Percentiles rank a stretch among this genome's conserved stretches.
These are phyloP conservation scores for Chinchilla lanigera DNA, from an alignment of 2,113 vertebrate genomes.

Conservation along the genomic window DNA sequence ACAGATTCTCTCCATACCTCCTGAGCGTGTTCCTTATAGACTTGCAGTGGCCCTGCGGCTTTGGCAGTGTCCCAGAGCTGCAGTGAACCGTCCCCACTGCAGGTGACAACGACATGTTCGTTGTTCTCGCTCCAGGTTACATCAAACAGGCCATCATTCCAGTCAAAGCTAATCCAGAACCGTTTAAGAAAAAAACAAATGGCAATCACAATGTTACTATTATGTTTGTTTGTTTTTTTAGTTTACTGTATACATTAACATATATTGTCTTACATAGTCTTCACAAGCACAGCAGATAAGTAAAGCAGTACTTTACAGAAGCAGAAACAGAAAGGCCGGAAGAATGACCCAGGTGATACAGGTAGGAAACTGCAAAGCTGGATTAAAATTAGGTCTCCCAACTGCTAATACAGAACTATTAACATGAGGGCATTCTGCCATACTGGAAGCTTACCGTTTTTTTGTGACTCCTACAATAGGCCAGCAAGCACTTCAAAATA, in stretches of 20 bases:
- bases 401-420: neutral
- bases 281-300: neutral
- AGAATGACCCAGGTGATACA: neutral
- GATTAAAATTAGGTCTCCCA: neutral
- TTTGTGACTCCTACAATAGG: neutral
- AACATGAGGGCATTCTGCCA: neutral
- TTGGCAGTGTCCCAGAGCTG: conserved; percentile 96
- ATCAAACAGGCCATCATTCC: conserved; percentile 96
- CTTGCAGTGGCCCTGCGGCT: conserved; percentile 89
- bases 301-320: neutral
- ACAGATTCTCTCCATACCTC: conserved; percentile 89
- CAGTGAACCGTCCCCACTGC: conserved; percentile 94
- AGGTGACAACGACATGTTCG: conserved; percentile 94
- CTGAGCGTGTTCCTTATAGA: conserved; percentile 93
- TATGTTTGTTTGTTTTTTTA: neutral
- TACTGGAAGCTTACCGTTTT: neutral
- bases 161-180: conserved; percentile 91
- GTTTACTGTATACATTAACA: conserved; percentile 3
- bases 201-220: neutral
- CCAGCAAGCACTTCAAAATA: neutral
- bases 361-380: neutral
- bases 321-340: neutral
- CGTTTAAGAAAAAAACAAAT: conserved; percentile 10
- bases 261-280: neutral
- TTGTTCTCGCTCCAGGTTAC: conserved; percentile 97